Conservation (phyloP, 2,888 invertebrate genomes). For the Ariolimax columbianus region DNA sequence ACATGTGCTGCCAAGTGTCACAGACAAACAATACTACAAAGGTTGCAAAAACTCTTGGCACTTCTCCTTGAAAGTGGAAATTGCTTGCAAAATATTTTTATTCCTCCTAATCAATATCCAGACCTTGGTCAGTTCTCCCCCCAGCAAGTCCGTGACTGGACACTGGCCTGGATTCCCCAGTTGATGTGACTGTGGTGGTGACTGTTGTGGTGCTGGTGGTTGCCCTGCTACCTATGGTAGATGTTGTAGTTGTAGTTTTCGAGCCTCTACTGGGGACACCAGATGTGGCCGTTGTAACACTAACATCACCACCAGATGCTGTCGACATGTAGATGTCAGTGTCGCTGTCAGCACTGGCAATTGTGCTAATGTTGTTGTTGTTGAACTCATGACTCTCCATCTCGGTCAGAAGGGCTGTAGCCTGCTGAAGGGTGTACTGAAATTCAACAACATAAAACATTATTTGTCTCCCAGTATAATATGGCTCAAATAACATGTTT, state of each 20-base stretch:
- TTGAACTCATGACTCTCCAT: conserved; percentile 69
- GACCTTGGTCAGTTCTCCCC: background rate
- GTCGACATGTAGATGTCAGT: conserved; percentile 15
- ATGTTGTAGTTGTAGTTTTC: conserved; percentile 12
- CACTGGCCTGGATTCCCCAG: conserved; percentile 5
- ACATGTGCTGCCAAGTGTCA: background rate
- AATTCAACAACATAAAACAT: conserved; percentile 30
- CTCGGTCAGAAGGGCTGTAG: conserved; percentile 79
- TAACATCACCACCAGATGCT: conserved; percentile 32
- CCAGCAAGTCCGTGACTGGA: conserved; percentile 30
- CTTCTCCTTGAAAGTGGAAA: background rate
- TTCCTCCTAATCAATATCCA: conserved; percentile 24
- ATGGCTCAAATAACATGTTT: too few relatives aligned
- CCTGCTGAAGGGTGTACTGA: conserved; percentile 80
- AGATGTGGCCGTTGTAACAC: conserved; percentile 12
- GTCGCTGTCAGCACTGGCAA: conserved; percentile 23
- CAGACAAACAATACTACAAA: background rate
- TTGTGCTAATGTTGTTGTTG: conserved; percentile 26
- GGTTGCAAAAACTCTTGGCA: background rate
- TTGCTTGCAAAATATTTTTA: background rate
- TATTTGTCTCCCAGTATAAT: too few relatives aligned
- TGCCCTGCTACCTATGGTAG: background rate
- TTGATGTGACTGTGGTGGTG: conserved; percentile 33
- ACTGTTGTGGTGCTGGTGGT: conserved; percentile 20
- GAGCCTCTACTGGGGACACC: background rate